Evolutionary conservation across 2,113 vertebrate genomes (phyloP), one percentile per base, ranked within the genome.

Genomic region (Laterallus jamaicensis): DNA sequence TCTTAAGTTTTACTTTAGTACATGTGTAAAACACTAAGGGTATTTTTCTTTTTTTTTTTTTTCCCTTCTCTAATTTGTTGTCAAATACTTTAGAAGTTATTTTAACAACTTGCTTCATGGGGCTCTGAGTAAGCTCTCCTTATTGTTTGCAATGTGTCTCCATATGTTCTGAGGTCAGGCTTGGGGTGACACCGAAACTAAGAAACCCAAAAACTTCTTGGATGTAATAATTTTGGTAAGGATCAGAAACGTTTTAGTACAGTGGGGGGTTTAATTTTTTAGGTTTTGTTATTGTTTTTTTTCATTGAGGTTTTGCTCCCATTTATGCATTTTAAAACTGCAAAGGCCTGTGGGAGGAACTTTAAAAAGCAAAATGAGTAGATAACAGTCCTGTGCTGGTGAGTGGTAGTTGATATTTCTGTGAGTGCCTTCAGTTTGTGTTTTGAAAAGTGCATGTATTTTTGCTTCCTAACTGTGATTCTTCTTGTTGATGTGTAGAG

Each of bases 381-480:
- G 35, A 0, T 20, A 37, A 14, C 11, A 44, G 49, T 62, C 28
- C 55, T 47, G 12, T 86, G n/a, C 20, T 47, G 7, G 11, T 39
- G 58, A 12, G 26, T 31, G 40, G 49, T 20, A 52, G 31, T 22
- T 0, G 1, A 4, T 76, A 18, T 82, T 82, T 91, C 35, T 76
- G 44, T 31, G 31, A 5, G 35, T 29, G 18, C 40, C 55, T 66
- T 69, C 24, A 31, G 44, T 17, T 62, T 31, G 17, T 16, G 28
- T 40, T 75, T 75, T 62, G 24, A 31, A 44, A 93, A 76, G 54
- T 5, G 3, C 5, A 10, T 0, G 0, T 40, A 3, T 24, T 58
- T 83, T 78, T 1, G 0, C 21, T 40, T 55, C 9, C 56, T 59
- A 81, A 32, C 31, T 40, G 16, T 40, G 32, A 24, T 42, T 25